Evolutionary conservation across 1,140 invertebrate genomes (phyloP), one percentile per base, ranked within the genome.

Genomic region (Drosophila littoralis): DNA sequence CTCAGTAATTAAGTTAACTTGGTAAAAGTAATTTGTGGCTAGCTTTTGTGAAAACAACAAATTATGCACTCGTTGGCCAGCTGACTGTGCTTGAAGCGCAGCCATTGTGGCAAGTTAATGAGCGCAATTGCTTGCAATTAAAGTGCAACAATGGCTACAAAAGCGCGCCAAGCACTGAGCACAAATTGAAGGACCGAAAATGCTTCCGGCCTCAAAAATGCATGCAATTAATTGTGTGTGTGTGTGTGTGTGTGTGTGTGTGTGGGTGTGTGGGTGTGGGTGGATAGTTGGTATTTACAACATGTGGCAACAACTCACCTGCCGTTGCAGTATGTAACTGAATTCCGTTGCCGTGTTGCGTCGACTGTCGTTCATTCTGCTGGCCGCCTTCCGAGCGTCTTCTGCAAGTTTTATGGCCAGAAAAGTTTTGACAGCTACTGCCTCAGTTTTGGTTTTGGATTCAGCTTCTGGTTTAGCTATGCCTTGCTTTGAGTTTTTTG

Each of bases 331-430:
- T 46, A 92, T 92, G 54, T 92, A 92, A 79, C 91, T 92, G 40
- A 92, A 92, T 82, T 92, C 91, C 46, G 90, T 92, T 58, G 91
- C 91, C 66, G 91, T 91, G 77, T 92, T 91, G 64, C 91, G 78
- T 75, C 91, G 79, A 73, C 81, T 92, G 71, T 92, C 91, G 70
- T 83, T 90, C 91, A 92, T 92, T 79, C 77, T 90, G 80, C 54
- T 69, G 59, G 10, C 45, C 40, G 17, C 40, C 43, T 59, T 65
- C 36, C 7, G 22, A 13, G 12, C 51, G 60, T 85, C 72, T 63
- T 48, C 32, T 70, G 33, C 35, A 33, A 54, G 72, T 76, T 66
- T 52, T 60, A 67, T 59, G 42, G 57, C 42, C 40, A 5, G 70
- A 59, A 43, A 88, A 81, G 68, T 80, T 89, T 59, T 69, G 77